Percentiles rank a stretch among this genome's conserved stretches.
phyloP scores from a whole-genome alignment of 2,797 vertebrate genomes.

The Chiroxiphia lanceolata region DNA sequence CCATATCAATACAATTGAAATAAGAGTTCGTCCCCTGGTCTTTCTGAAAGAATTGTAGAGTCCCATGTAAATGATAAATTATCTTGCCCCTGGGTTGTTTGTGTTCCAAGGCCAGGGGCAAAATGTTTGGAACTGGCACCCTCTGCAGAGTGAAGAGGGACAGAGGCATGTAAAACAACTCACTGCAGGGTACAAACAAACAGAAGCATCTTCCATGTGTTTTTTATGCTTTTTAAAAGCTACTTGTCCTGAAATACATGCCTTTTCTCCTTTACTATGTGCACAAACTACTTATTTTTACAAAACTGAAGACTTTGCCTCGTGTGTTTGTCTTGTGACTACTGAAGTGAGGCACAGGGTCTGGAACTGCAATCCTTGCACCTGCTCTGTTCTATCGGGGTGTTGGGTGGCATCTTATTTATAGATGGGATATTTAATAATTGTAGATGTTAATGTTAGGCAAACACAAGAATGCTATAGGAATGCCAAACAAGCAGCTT shows the following conservation, averaged over 20 bases:
- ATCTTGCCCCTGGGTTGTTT: not conserved
- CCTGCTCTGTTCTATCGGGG: not conserved
- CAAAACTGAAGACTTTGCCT: not conserved
- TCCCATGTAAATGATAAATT: not conserved
- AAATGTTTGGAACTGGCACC: not conserved
- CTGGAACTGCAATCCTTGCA: not conserved
- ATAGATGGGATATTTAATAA: not conserved
- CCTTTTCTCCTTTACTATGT: not conserved
- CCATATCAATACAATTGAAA: not conserved
- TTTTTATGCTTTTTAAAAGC: not conserved
- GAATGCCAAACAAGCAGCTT: not conserved
- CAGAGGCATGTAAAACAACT: not conserved
- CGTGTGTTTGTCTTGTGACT: not conserved
- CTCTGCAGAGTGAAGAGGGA: not conserved
- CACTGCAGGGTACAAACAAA: not conserved
- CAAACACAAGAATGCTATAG: not conserved
- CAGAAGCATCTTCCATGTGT: not conserved
- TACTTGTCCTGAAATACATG: not conserved
- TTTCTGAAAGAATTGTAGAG: not conserved
- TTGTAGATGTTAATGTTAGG: not conserved
- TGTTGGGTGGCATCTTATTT: not conserved
- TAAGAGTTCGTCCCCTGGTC: not conserved
- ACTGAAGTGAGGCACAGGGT: not conserved
- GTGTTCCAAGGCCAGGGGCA: not conserved
- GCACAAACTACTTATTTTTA: not conserved